A percentile compares a stretch with the other conserved stretches of the same genome.
These are phyloP conservation scores for Pteropus rufus DNA, from an alignment of 2,797 vertebrate genomes.

Conservation along the genomic window DNA sequence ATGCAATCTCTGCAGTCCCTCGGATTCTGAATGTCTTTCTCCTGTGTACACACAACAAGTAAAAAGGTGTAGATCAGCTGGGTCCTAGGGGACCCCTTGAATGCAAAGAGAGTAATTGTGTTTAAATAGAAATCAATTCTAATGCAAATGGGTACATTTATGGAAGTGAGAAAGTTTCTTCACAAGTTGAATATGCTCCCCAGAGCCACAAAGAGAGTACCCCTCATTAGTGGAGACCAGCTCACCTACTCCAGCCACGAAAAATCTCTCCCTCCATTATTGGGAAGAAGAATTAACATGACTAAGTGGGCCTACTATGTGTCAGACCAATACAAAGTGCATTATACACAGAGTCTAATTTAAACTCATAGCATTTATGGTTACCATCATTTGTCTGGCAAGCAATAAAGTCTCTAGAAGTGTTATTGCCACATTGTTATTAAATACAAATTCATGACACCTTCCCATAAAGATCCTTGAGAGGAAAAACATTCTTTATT, in stretches of 20 bases:
- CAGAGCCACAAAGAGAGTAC: neutral
- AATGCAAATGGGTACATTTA: neutral
- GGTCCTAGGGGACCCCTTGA: neutral
- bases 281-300: neutral
- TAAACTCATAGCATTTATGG: neutral
- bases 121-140: conserved; percentile 25
- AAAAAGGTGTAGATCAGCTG: neutral
- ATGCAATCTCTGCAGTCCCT: neutral
- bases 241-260: neutral
- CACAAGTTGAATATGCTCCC: neutral
- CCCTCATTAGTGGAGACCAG: neutral
- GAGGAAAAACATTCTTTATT: neutral
- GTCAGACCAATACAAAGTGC: neutral
- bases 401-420: neutral
- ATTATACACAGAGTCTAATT: neutral
- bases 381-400: neutral
- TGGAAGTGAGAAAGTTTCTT: neutral
- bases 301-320: neutral
- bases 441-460: neutral
- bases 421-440: neutral
- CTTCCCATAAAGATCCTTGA: neutral
- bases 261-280: neutral
- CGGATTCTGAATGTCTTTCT: neutral
- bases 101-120: neutral
- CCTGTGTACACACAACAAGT: neutral